Base-by-base conservation (phyloP, 1,140 invertebrate species). In the Procambarus virginalis region DNA sequence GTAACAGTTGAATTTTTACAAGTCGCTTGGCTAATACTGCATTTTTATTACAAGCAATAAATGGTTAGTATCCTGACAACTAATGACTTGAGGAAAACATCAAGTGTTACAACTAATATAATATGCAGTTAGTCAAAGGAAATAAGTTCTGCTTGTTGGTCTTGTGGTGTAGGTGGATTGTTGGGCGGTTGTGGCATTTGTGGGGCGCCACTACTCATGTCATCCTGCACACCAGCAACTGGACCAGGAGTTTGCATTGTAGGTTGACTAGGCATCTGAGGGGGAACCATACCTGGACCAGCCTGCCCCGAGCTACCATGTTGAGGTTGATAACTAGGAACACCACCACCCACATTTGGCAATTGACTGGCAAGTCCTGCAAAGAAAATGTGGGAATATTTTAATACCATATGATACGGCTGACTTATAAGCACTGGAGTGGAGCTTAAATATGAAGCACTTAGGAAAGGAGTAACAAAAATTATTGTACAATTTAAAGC, bases 111-210 rank as follows among this genome's bases (percentile, higher is more conserved):
- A 55, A 55, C 2, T 55, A 3, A 55, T 9, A 55, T 14, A 14
- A 45, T 4, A 76, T 55, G 2, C 8, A 84, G 93, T 95, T 94
- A 96, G 94, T 96, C 96, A 93, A 96, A 96, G 93, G 95, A 96
- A 81, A 96, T 96, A 2, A 96, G 94, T 93, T 96, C 96, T 79
- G 95, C 96, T 6, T 96, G 96, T 92, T 95, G 95, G 49, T 95
- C 95, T 90, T 95, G 92, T 34, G 89, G 85, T 60, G 89, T 89
- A n/a, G 89, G 92, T 22, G 92, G 90, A 55, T 94, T 94, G 17
- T 92, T 92, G 86, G 93, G 91, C 89, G 93, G 92, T 85, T 93
- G 93, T 55, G 51, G 93, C 51, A 92, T 91, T 78, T 92, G 92
- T 58, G 80, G 86, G 46, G 87, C 55, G 51, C 76, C 83, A 51